Percentiles rank a stretch among this genome's conserved stretches.
Conservation (phyloP, 2,113 vertebrate genomes). For the Anser cygnoides region DNA sequence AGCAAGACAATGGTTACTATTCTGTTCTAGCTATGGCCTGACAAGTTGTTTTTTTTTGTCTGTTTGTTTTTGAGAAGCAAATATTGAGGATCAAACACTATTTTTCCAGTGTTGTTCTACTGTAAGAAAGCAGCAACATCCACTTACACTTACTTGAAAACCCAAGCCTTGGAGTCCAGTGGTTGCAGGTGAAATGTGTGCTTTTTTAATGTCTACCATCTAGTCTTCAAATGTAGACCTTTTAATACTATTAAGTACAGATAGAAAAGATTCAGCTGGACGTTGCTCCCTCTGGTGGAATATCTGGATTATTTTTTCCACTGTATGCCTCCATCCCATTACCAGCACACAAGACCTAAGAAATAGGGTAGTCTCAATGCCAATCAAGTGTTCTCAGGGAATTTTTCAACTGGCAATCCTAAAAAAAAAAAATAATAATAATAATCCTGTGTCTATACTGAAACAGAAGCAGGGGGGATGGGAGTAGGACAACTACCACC, state of each 20-base stretch:
- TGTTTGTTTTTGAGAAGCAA: neutral
- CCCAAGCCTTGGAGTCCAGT: neutral
- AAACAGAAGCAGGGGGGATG: neutral
- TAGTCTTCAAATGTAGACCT: neutral
- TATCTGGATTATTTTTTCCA: neutral
- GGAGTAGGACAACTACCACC: neutral
- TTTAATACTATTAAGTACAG: neutral
- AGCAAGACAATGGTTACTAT: neutral
- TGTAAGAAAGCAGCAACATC: neutral
- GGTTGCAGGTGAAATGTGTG: neutral
- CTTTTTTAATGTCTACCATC: neutral
- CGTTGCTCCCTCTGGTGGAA: slow-evolving; percentile 46
- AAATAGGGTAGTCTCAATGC: neutral
- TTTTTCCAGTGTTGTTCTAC: neutral
- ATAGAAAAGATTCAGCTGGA: neutral
- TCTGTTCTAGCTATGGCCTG: neutral
- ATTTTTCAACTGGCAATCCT: neutral
- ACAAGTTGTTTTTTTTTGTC: neutral
- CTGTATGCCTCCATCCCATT: neutral
- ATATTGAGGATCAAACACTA: neutral
- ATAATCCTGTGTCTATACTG: neutral
- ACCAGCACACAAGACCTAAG: neutral
- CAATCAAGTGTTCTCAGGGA: neutral
- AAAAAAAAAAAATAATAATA: neutral
- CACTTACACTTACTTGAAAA: neutral